These are phyloP conservation scores for Mormyrops boulengeri DNA, from an alignment of 2,797 vertebrate genomes.

Conservation along the genomic window DNA sequence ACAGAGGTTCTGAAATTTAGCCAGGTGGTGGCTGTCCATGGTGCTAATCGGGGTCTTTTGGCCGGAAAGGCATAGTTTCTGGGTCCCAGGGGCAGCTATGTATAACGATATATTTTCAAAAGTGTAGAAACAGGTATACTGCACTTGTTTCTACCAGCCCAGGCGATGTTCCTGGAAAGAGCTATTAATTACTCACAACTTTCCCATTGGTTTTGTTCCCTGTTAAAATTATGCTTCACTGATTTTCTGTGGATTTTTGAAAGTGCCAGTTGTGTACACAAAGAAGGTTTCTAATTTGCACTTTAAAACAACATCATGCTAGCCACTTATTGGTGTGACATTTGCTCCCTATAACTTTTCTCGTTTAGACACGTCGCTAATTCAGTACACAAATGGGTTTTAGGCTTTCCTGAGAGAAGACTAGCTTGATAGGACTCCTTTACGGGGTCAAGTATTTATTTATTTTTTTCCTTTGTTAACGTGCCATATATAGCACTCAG, in stretches of 20 bases:
- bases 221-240: background rate
- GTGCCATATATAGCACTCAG: background rate
- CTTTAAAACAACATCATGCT: background rate
- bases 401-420: background rate
- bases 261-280: background rate
- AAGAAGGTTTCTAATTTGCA: background rate
- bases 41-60: background rate
- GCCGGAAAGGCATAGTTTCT: background rate
- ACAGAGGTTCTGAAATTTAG: background rate
- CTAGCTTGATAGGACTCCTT: background rate
- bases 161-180: background rate
- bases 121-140: background rate
- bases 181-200: background rate
- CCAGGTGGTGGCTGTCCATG: background rate
- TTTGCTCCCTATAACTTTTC: background rate
- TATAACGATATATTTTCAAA: background rate
- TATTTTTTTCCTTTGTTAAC: background rate
- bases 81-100: background rate
- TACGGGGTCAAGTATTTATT: background rate
- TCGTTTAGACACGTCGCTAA: background rate
- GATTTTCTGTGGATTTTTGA: background rate
- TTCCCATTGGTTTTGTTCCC: background rate
- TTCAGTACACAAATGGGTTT: background rate
- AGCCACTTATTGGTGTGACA: background rate
- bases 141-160: background rate